Base-by-base conservation (phyloP, 2,113 vertebrate species). In the Chlorodrepanis virens region DNA sequence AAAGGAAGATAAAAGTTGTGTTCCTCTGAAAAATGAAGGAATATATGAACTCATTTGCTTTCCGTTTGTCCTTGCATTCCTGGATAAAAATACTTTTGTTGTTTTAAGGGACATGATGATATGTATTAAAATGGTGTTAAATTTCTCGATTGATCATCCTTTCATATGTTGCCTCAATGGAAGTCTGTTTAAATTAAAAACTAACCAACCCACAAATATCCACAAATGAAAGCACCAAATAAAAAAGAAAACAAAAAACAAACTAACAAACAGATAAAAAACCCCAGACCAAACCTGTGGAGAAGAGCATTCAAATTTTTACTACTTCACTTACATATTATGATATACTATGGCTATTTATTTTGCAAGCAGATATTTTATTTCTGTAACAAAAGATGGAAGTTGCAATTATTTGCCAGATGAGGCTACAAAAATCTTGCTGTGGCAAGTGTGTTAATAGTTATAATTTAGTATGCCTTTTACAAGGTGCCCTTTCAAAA, bases 21-120 rank as follows among this genome's bases (percentile, higher is more conserved):
- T 94, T 97, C 78, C 50, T 70, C 81, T 94, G 93, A 91, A 96
- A 96, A 97, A 94, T 49, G 19, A 79, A 93, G 75, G 86, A 96
- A 89, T 89, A 83, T 22, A 71, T 37, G 50, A 93, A 94, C 72
- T 94, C 13, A 7, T 93, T 98, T 96, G 89, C 88, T 84, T 88
- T 71, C 63, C 33, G 80, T 65, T 87, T 79, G 70, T 80, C 74
- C 87, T 93, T 93, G 71, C 42, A 14, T 68, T 74, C 6, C 31
- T 76, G 47, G 18, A 87, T 91, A 90, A 97, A 96, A 89, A 86
- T 94, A 87, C 27, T 89, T 94, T 27, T 65, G 54, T 94, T 86
- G 31, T 90, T 96, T 10, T 35, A 72, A 93, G 74, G 59, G 35
- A 52, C 13, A 63, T 42, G 22, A 35, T n/a, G 70, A 93, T 84